phyloP scores from a whole-genome alignment of 2,888 invertebrate genomes.

The Lepidocyrtoides sp. region DNA sequence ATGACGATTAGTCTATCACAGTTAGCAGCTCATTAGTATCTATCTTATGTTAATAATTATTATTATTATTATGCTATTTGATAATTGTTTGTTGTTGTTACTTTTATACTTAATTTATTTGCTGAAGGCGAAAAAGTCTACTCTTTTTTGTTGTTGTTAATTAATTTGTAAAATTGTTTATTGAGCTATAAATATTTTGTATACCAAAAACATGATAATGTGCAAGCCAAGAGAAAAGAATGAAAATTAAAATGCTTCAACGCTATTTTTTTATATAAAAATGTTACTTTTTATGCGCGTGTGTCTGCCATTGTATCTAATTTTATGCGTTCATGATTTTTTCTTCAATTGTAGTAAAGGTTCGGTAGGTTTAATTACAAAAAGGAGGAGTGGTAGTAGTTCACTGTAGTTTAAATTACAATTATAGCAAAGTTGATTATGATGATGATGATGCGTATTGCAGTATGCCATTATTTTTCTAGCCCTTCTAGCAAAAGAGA shows the following conservation, averaged over 20 bases:
- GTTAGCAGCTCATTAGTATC: conserved; percentile 70
- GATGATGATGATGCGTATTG: not conserved
- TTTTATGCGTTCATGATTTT: conserved; percentile 33
- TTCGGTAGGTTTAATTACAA: not conserved
- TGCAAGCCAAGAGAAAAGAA: conserved; percentile 43
- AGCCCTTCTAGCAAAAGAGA: conserved; percentile 11
- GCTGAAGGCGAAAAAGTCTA: conserved; percentile 31
- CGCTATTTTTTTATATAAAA: conserved; percentile 57
- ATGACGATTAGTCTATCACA: conserved; percentile 62
- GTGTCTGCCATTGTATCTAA: not conserved
- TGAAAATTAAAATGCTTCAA: conserved; percentile 67
- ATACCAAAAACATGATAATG: conserved; percentile 44
- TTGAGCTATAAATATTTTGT: conserved; percentile 68
- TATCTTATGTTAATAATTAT: conserved; percentile 22
- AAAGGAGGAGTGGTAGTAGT: not conserved
- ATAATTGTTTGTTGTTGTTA: conserved; percentile 40
- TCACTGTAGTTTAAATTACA: not conserved
- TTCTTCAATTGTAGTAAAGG: not conserved
- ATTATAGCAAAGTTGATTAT: not conserved
- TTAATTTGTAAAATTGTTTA: conserved; percentile 71
- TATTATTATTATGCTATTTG: conserved; percentile 22
- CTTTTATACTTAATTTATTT: conserved; percentile 71
- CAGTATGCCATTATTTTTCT: not conserved
- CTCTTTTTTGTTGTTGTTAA: conserved; percentile 49
- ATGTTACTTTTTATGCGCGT: not conserved